Percentiles rank a stretch among this genome's conserved stretches.
These are phyloP conservation scores for Dysidea cf. avara DNA, from an alignment of 37 sponge, comb jelly and placozoan genomes.

Conservation along the genomic window DNA sequence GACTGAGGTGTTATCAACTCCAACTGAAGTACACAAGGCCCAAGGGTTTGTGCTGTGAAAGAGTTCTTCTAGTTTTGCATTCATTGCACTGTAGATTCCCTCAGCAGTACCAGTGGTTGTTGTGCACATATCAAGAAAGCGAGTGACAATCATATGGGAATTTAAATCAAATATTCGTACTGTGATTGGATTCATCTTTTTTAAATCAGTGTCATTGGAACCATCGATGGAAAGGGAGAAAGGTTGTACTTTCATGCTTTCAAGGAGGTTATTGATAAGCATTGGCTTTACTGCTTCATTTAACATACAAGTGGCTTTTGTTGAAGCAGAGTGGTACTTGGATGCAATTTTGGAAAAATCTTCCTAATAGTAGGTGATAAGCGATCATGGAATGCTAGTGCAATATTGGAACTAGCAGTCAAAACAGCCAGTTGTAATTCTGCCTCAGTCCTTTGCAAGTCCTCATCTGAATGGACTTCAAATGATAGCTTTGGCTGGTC, in stretches of 20 bases:
- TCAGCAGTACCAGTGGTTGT: conserved; percentile 35
- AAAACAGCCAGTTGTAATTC: conserved; percentile 47
- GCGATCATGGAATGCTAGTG: conserved; percentile 46
- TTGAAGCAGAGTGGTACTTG: conserved; percentile 46
- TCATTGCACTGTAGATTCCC: conserved; percentile 29
- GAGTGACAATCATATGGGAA: conserved; percentile 19
- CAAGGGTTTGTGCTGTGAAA: conserved; percentile 22
- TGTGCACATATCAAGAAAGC: conserved; percentile 50
- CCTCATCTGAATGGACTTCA: no score
- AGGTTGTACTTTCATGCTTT: conserved; percentile 23
- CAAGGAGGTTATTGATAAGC: conserved; percentile 17
- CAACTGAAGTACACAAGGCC: no score
- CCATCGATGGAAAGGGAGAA: conserved; percentile 34
- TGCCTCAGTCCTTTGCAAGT: conserved; percentile 33
- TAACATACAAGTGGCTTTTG: conserved; percentile 48
- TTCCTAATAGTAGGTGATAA: conserved; percentile 27
- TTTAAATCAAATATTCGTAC: conserved; percentile 35
- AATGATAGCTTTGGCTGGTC: conserved; percentile 16
- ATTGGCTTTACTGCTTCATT: conserved; percentile 26
- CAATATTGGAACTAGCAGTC: conserved; percentile 35
- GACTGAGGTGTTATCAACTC: no score
- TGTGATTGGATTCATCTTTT: conserved; percentile 50
- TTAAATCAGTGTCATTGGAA: conserved; percentile 28
- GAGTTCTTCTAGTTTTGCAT: conserved; percentile 13
- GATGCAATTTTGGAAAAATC: conserved; percentile 35